Percentiles rank a stretch among this genome's conserved stretches.
These are phyloP conservation scores for Melanerpes aurifrons DNA, from an alignment of 2,113 vertebrate genomes.

Conservation along the genomic window DNA sequence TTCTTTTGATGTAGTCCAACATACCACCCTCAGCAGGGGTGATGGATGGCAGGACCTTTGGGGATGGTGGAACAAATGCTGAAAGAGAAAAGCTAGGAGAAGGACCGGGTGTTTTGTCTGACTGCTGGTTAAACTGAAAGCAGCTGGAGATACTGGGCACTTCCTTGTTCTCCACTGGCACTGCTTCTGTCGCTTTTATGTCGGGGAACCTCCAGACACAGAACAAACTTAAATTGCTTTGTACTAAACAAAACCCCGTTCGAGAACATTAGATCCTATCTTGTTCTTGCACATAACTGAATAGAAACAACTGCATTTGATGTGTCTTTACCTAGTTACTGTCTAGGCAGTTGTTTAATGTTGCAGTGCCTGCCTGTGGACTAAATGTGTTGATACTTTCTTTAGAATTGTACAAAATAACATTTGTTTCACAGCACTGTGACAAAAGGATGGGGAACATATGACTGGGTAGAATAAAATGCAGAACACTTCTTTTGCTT, in stretches of 20 bases:
- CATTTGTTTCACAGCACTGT: slow-evolving; percentile 54
- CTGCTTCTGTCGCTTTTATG: neutral
- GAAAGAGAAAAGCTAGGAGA: neutral
- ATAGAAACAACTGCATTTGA: neutral
- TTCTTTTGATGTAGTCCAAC: neutral
- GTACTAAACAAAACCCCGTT: neutral
- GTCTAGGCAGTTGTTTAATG: neutral
- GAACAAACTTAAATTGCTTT: neutral
- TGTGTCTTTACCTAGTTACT: neutral
- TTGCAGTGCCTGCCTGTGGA: slow-evolving; percentile 5
- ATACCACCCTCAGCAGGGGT: neutral
- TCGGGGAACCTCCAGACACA: neutral
- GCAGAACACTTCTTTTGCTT: neutral
- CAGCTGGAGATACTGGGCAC: neutral
- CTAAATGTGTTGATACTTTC: slow-evolving; percentile 20
- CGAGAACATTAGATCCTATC: neutral
- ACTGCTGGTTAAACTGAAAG: neutral
- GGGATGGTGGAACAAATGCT: neutral
- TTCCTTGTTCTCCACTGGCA: neutral
- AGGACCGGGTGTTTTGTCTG: neutral
- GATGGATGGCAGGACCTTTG: neutral
- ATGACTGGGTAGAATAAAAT: slow-evolving; percentile 56
- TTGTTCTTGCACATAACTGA: neutral
- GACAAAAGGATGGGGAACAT: slow-evolving; percentile 4
- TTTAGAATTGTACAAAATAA: too few species aligned